These are phyloP conservation scores for Etheostoma cragini DNA, from an alignment of 2,113 vertebrate genomes.

Conservation along the genomic window DNA sequence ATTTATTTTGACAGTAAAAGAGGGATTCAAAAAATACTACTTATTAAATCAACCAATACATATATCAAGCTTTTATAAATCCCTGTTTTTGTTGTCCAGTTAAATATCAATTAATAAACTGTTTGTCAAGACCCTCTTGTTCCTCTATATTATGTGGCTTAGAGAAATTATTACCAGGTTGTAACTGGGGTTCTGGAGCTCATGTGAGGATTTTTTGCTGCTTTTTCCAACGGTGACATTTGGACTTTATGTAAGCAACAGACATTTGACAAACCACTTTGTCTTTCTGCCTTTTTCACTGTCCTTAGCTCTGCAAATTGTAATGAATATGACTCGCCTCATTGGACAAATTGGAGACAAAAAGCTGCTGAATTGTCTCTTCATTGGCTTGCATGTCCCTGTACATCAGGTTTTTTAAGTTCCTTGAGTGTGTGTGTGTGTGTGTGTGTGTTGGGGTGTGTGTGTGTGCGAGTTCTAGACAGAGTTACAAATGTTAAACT, in stretches of 20 bases:
- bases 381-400: conserved; percentile 44
- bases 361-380: conserved; percentile 18
- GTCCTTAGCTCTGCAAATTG: conserved; percentile 35
- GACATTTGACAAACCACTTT: conserved; percentile 39
- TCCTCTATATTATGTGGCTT: background rate
- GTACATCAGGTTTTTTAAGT: conserved; percentile 21
- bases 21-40: conserved; percentile 9
- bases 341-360: conserved; percentile 20
- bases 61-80: conserved; percentile 17
- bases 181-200: conserved; percentile 9
- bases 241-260: conserved; percentile 5
- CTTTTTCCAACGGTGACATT: conserved; percentile 7
- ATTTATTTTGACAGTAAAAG: conserved; percentile 42
- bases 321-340: conserved; percentile 18
- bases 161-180: conserved; percentile 13
- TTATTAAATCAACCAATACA: background rate
- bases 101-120: conserved; percentile 37
- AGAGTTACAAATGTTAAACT: conserved; percentile 21
- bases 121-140: background rate
- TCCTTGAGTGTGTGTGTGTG: conserved; percentile 5
- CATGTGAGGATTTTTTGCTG: conserved; percentile 23
- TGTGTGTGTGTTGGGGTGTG: background rate
- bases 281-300: conserved; percentile 45
- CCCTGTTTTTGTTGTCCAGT: conserved; percentile 15
- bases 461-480: background rate